These are phyloP conservation scores for Ctenopoma multispine DNA, from an alignment of 2,797 vertebrate genomes.

Conservation along the genomic window DNA sequence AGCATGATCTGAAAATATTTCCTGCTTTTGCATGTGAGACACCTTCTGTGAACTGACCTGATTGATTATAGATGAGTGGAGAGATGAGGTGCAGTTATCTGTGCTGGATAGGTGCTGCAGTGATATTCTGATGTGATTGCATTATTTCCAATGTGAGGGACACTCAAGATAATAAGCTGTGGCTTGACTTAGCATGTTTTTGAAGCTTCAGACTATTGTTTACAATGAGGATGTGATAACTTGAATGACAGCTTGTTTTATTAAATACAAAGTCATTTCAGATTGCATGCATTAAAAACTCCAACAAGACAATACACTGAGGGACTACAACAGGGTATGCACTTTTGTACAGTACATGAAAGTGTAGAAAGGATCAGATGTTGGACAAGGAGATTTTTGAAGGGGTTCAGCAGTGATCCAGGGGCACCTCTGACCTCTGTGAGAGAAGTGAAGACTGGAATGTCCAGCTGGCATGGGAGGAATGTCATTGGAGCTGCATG, in stretches of 20 bases:
- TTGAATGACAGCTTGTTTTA: background rate
- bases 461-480: conserved; percentile 73
- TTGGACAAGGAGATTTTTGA: conserved; percentile 4
- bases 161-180: conserved; percentile 17
- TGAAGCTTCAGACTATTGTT: background rate
- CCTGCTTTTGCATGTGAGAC: conserved; percentile 18
- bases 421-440: conserved; percentile 42
- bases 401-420: conserved; percentile 25
- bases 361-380: conserved; percentile 1
- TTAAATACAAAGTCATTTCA: background rate
- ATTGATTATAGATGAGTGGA: conserved; percentile 29
- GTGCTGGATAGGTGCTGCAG: conserved; percentile 22
- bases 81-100: conserved; percentile 27
- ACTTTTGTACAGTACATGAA: background rate
- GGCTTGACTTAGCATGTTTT: conserved; percentile 5
- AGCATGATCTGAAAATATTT: conserved; percentile 27
- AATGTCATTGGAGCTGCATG: conserved; percentile 61
- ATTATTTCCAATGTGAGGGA: background rate
- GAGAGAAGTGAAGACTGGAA: conserved; percentile 60
- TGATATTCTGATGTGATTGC: conserved; percentile 20
- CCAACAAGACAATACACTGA: background rate
- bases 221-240: background rate
- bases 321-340: background rate
- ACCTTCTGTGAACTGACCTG: conserved; percentile 23
- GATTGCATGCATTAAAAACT: background rate